Base-by-base conservation (phyloP, 2,113 vertebrate genomes). In the Coturnix japonica region DNA sequence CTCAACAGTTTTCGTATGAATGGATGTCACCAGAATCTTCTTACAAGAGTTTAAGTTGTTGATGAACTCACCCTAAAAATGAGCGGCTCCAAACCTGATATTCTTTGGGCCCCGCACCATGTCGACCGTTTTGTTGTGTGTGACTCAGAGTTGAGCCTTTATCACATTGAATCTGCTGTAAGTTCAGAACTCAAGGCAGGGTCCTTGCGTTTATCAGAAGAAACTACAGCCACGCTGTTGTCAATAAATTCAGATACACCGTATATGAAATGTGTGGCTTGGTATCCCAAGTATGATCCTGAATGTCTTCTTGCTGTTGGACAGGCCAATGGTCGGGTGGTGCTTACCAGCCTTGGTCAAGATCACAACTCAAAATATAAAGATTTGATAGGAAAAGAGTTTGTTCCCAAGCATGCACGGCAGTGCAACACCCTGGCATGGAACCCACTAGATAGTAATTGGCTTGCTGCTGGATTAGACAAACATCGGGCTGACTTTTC, bases 181-280 rank as follows among this genome's bases (percentile, higher is more conserved):
- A 98, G 97, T 35, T 97, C 98, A 0, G 99, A 99, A 71, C 97
- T 98, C 54, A 99, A 99, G 96, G 98, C 98, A 2, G 99, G 99
- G 25, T 98, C 98, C 17, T 95, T 99, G 41, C 98, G 98, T 2
- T 90, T 99, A 17, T 99, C 99, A 0, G 98, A 99, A 70, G 98
- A 99, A 94, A 99, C 99, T 1, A 98, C 99, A 3, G 99, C 99
- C 15, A 99, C 99, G 0, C 96, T 99, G 4, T 91, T 99, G 7
- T 99, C 99, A 31, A 99, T 99, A 70, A 99, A 99, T 91, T 99
- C 99, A 0, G 99, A 99, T 65, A 99, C 99, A 0, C 99, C 99
- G 0, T 99, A 99, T 69, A 99, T 99, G 99, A 99, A 99, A 97
- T 99, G 99, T n/a, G 99, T 99, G 91, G 99, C 99, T 46, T 99